Percentiles rank a stretch among this genome's conserved stretches.
phyloP scores from a whole-genome alignment of 2,888 invertebrate species.

The Onthophagus sagittarius region DNA sequence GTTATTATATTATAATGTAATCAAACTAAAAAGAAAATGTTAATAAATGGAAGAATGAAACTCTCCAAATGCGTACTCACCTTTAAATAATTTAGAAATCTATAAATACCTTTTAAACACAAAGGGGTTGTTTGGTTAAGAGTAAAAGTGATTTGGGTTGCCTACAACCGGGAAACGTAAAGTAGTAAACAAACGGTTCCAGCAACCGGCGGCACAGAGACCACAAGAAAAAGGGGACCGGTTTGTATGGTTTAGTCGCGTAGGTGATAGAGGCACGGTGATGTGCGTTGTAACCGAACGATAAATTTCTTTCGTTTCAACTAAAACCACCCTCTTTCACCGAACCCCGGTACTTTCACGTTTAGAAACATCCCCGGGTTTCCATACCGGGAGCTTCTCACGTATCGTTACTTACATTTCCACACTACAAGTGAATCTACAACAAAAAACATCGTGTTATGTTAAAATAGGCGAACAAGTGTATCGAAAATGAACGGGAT shows the following conservation, averaged over 20 bases:
- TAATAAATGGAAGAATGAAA: too few species aligned
- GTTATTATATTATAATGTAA: too few species aligned
- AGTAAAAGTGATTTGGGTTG: constrained; percentile 15
- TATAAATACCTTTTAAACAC: background rate
- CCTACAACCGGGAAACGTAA: constrained; percentile 10
- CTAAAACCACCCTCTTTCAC: background rate
- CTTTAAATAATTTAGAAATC: background rate
- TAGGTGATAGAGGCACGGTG: constrained; percentile 40
- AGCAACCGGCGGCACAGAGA: background rate
- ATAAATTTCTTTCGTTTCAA: constrained; percentile 23
- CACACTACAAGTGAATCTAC: constrained; percentile 15
- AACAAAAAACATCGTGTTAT: constrained; percentile 16
- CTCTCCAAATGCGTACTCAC: background rate
- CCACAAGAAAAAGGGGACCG: constrained; percentile 32
- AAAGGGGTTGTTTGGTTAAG: background rate
- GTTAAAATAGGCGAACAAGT: constrained; percentile 20
- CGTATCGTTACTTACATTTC: background rate
- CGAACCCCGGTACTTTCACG: background rate
- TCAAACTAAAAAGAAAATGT: too few species aligned
- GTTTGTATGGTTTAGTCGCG: constrained; percentile 36
- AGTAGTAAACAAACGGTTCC: background rate
- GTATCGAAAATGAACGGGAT: constrained; percentile 21
- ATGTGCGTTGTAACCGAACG: constrained; percentile 31
- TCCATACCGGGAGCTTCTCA: constrained; percentile 8
- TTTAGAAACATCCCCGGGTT: background rate